These are phyloP conservation scores for Lasioglossum zephyrum DNA, from an alignment of 2,888 invertebrate genomes.

Conservation along the genomic window DNA sequence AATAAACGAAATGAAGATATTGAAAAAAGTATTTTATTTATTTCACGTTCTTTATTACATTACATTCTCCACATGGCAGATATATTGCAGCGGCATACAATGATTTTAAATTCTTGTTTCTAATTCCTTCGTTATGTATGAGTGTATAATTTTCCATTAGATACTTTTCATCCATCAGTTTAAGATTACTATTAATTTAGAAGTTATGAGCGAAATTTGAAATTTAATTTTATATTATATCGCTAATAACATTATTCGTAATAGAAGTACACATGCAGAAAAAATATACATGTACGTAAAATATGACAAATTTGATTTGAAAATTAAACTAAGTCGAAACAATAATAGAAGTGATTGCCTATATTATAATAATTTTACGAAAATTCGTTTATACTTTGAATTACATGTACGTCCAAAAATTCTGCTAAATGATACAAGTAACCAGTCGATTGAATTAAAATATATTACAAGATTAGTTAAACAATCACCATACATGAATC, in stretches of 20 bases:
- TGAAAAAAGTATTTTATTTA: constrained; percentile 72
- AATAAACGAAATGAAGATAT: constrained; percentile 37
- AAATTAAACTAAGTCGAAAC: constrained; percentile 63
- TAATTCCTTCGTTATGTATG: constrained; percentile 59
- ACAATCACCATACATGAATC: constrained; percentile 62
- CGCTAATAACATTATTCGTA: constrained; percentile 57
- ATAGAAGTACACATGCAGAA: constrained; percentile 61
- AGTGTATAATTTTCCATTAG: constrained; percentile 64
- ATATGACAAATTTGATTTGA: constrained; percentile 55
- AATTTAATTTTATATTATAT: constrained; percentile 59
- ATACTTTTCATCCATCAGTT: constrained; percentile 58
- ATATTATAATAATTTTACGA: constrained; percentile 30
- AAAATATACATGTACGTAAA: constrained; percentile 59
- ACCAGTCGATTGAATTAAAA: constrained; percentile 50
- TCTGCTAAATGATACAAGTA: constrained; percentile 45
- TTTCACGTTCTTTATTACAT: constrained; percentile 63
- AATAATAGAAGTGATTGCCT: constrained; percentile 44
- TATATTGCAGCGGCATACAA: constrained; percentile 65
- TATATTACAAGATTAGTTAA: constrained; percentile 62
- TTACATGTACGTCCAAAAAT: constrained; percentile 40
- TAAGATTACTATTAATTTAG: constrained; percentile 55
- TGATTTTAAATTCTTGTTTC: constrained; percentile 50
- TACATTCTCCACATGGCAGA: constrained; percentile 67
- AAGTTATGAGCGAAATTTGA: constrained; percentile 62
- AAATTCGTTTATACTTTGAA: constrained; percentile 46